Conservation (phyloP, 2,113 vertebrate species). For the Oophaga pumilio region DNA sequence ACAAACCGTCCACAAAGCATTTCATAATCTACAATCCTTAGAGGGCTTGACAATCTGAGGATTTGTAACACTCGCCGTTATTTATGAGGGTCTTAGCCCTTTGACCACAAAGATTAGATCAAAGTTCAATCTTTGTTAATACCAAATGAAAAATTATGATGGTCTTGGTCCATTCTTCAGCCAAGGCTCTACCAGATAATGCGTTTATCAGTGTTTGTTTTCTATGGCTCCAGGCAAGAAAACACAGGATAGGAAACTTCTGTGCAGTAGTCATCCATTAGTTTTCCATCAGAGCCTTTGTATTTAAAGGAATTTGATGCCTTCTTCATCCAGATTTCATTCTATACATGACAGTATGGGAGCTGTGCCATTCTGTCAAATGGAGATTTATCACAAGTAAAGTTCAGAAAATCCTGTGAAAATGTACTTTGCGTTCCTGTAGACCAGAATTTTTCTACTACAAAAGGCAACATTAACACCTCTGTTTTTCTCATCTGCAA, state of each 20-base stretch:
- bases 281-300: not conserved
- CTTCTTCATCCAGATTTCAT: no score
- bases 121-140: conserved; percentile 19
- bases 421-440: no score
- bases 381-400: no score
- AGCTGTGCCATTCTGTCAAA: no score
- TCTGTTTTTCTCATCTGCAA: no score
- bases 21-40: not conserved
- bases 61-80: conserved; percentile 16
- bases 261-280: not conserved
- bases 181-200: not conserved
- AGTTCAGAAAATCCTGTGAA: no score
- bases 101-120: conserved; percentile 4
- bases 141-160: not conserved
- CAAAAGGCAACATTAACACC: no score
- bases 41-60: not conserved
- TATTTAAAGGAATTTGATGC: no score
- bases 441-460: no score
- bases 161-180: not conserved
- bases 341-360: no score
- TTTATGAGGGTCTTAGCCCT: conserved; percentile 8
- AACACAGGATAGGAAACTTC: not conserved
- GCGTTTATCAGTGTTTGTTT: not conserved
- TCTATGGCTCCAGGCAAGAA: not conserved
- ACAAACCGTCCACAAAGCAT: not conserved